A percentile compares a stretch with the other conserved stretches of the same genome.
Evolutionary conservation across 2,797 vertebrate species (phyloP).

Genomic region (Monodelphis domestica): DNA sequence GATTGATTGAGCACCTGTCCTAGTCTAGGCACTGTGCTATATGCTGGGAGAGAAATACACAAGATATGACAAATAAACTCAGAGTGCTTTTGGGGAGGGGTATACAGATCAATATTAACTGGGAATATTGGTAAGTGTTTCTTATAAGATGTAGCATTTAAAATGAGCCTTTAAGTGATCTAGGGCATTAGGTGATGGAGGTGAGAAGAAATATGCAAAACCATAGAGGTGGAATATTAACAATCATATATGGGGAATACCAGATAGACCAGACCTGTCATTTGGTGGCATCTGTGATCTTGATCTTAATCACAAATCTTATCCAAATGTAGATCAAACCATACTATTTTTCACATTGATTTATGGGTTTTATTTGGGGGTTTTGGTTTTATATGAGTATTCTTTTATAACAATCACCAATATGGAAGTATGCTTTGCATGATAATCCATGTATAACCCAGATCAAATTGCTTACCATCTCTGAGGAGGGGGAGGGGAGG

Average conservation of each 20-base stretch:
- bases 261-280: neutral
- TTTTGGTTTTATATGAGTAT: too few relatives aligned
- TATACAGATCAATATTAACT: neutral
- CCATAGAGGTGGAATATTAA: neutral
- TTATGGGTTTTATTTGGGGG: too few relatives aligned
- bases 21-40: too few relatives aligned
- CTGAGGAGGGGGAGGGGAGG: too few relatives aligned
- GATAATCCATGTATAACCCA: too few relatives aligned
- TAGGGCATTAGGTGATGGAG: neutral
- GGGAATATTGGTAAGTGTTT: neutral
- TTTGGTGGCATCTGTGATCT: neutral
- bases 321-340: too few relatives aligned
- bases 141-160: neutral
- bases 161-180: neutral
- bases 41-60: neutral
- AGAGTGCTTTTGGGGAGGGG: neutral
- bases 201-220: neutral
- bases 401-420: too few relatives aligned
- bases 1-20: neutral
- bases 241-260: neutral
- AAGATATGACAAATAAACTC: neutral
- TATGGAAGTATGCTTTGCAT: too few relatives aligned
- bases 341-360: too few relatives aligned
- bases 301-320: neutral
- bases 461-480: too few relatives aligned